Evolutionary conservation across 92 coral and sea anemone genomes (phyloP), one percentile per base, ranked within the genome.

Genomic region (Porites divaricata): DNA sequence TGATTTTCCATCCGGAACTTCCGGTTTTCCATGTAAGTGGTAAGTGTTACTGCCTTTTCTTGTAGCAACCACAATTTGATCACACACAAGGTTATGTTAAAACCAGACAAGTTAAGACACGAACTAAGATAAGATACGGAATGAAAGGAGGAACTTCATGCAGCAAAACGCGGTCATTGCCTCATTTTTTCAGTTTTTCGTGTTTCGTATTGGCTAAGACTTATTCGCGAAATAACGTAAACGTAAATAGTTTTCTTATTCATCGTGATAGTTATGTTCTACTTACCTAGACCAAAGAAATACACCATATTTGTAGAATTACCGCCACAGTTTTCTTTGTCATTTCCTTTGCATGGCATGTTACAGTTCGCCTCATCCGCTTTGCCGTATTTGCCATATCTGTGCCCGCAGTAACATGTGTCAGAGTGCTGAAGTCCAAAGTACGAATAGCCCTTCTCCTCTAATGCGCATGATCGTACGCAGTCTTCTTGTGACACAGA

Each of bases 301-400:
- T 95, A 96, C 45, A 96, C 96, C 91, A 96, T 92, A 63, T 96
- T 96, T 14, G 88, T 84, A 11, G 91, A 73, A 56, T 92, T 90
- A 15, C 99, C 99, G 15, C 99, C 99, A 49, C 99, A 96, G 61
- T 96, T 96, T 79, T 96, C 99, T 57, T 96, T 94, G n/a, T 79
- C 89, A 58, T 96, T 96, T 20, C 96, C 99, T 26, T 90, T 89
- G 74, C 99, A 96, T 13, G 93, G 87, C 89, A 74, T 92, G 81
- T 96, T 88, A 61, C 99, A 96, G 24, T 49, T 63, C 11, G 88
- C 83, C 9, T 96, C 98, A 50, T 83, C 91, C 12, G 99, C 98
- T 63, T 79, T 82, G 72, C 98, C 99, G 68, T 94, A 96, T 80
- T 89, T 90, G 22, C 99, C 99, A 85, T 95, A 96, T 15, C 86